Base-by-base conservation (phyloP, 2,888 invertebrate species). In the Campopleginae sp. region DNA sequence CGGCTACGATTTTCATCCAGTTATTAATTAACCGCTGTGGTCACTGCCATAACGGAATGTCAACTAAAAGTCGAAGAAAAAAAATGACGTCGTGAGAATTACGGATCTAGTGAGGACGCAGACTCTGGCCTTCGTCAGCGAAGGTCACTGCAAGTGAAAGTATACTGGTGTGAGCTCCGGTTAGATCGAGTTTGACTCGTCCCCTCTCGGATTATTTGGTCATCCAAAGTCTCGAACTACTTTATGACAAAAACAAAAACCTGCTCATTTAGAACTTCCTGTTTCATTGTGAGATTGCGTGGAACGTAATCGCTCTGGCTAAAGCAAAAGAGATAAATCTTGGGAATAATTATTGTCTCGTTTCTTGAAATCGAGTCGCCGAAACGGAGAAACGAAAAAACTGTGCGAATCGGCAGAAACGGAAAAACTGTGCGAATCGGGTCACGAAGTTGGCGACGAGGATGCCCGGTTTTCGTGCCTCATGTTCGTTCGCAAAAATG, bases 101-200 rank as follows among this genome's bases (percentile, higher is more conserved):
- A 75, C 78, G 74, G 78, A 85, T 78, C 74, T 81, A 33, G 63
- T 27, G 74, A 74, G 77, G 70, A 66, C 72, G 48, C 80, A 66
- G 83, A 51, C 71, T 86, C 68, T 70, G 86, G 84, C 86, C 86
- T 86, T 86, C 86, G 76, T 46, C 65, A 54, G 23, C 66, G 88
- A 88, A 88, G 88, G 87, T 87, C 88, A 83, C 78, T 78, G 85
- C 84, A 82, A 85, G 87, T 87, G 87, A 87, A 87, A 87, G 87
- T 87, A 72, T 10, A 46, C 42, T 19, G 19, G 27, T 17, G 23
- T 68, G 44, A 74, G 61, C 65, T 74, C 51, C 44, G 77, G 54
- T 51, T 63, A 81, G 75, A 75, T 48, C 75, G 75, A 61, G 31
- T 63, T 63, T 75, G 75, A 75, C 63, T 58, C 33, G 48, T 44